Percentiles rank a stretch among this genome's conserved stretches.
phyloP scores from a whole-genome alignment of 2,113 vertebrate genomes.

The Podarcis cretensis region DNA sequence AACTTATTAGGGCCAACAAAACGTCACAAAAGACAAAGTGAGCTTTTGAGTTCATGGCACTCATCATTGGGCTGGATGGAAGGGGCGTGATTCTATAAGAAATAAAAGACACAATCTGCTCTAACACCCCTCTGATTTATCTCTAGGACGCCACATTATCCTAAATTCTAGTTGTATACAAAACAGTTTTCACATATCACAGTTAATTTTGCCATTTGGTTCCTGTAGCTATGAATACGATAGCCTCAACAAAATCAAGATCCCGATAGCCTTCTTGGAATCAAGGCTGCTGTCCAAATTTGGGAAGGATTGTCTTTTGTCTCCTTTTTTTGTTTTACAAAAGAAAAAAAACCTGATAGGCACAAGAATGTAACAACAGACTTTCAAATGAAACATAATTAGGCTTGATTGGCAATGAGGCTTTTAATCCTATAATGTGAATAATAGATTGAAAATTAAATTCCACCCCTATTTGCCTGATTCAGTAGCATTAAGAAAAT shows the following conservation, averaged over 20 bases:
- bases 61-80: not conserved
- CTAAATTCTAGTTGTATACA: not conserved
- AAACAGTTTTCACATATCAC: not conserved
- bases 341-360: not conserved
- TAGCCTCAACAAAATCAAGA: not conserved
- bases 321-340: too few species aligned
- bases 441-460: not conserved
- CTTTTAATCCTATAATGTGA: constrained; percentile 15
- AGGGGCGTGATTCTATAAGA: not conserved
- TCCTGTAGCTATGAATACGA: not conserved
- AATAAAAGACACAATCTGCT: not conserved
- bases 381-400: not conserved
- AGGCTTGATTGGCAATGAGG: not conserved
- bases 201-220: not conserved
- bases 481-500: constrained; percentile 25
- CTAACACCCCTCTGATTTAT: not conserved
- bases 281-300: not conserved
- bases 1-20: not conserved
- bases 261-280: not conserved
- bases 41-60: not conserved
- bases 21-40: not conserved
- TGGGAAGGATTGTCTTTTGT: not conserved
- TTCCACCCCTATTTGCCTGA: not conserved
- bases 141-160: not conserved
- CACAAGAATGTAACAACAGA: constrained; percentile 19